A percentile compares a stretch with the other conserved stretches of the same genome.
These are phyloP conservation scores for Tapera naevia DNA, from an alignment of 2,797 vertebrate genomes.

Conservation along the genomic window DNA sequence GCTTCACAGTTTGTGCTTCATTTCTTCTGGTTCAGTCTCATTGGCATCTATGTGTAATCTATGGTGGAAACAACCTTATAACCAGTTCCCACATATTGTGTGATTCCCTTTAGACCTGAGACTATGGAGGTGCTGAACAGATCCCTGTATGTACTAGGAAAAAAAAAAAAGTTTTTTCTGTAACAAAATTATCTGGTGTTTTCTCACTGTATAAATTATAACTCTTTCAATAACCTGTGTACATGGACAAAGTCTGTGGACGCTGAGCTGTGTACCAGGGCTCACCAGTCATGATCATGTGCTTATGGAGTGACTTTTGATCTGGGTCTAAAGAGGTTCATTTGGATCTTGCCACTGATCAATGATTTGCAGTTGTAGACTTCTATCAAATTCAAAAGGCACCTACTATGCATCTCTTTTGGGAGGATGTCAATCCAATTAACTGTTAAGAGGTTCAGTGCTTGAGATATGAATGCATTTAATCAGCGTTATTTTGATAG, in stretches of 20 bases:
- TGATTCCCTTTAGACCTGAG: neutral
- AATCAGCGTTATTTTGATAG: slow-evolving; percentile 25
- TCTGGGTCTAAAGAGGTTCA: neutral
- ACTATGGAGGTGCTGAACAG: neutral
- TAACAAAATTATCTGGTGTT: neutral
- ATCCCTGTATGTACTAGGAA: neutral
- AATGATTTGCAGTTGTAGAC: neutral
- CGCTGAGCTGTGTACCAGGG: neutral
- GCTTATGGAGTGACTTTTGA: neutral
- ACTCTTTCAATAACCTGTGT: neutral
- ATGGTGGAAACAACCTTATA: neutral
- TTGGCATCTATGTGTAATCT: neutral
- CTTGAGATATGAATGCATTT: neutral
- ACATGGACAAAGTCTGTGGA: neutral
- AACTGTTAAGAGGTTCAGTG: neutral
- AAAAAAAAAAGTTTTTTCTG: neutral
- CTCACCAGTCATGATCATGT: neutral
- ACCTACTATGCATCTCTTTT: neutral
- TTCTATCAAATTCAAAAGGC: neutral
- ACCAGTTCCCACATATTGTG: neutral
- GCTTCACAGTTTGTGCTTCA: neutral
- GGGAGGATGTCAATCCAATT: slow-evolving; percentile 40
- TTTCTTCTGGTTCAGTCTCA: neutral
- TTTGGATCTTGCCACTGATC: neutral
- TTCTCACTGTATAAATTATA: neutral